phyloP scores from a whole-genome alignment of 2,113 vertebrate species.

The Nerophis ophidion region DNA sequence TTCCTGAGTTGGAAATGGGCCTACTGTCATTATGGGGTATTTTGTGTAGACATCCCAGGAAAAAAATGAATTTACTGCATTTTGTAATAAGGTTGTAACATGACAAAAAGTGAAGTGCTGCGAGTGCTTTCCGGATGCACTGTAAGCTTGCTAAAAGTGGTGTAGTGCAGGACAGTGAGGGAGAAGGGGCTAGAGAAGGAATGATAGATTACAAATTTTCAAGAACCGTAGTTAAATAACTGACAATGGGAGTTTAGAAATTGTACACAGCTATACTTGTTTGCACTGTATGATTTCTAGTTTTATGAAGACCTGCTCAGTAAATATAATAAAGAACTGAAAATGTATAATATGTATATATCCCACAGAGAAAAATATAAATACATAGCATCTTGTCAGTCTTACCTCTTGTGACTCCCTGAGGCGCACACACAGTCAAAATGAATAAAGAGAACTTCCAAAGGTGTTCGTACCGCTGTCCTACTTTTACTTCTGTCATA shows the following conservation, averaged over 20 bases:
- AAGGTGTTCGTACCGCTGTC: background rate
- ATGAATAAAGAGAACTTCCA: background rate
- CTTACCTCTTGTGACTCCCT: background rate
- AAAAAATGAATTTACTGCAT: no score
- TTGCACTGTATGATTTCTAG: background rate
- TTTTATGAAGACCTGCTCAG: background rate
- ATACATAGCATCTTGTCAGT: background rate
- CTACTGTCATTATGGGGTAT: no score
- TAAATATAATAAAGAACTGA: background rate
- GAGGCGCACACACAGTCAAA: background rate
- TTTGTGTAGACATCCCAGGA: no score
- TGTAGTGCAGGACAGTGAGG: no score
- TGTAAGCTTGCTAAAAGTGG: no score
- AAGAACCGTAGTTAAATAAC: background rate
- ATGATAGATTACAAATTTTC: no score
- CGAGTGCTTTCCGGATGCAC: no score
- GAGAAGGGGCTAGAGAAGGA: no score
- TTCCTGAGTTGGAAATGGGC: no score
- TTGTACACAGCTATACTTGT: background rate
- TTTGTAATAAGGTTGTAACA: no score
- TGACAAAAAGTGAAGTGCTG: no score
- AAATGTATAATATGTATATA: background rate
- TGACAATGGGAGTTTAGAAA: background rate
- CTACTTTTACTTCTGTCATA: background rate
- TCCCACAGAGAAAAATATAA: background rate